A percentile compares a stretch with the other conserved stretches of the same genome.
These are phyloP conservation scores for Agonopterix arenella DNA, from an alignment of 2,888 invertebrate genomes.

Conservation along the genomic window DNA sequence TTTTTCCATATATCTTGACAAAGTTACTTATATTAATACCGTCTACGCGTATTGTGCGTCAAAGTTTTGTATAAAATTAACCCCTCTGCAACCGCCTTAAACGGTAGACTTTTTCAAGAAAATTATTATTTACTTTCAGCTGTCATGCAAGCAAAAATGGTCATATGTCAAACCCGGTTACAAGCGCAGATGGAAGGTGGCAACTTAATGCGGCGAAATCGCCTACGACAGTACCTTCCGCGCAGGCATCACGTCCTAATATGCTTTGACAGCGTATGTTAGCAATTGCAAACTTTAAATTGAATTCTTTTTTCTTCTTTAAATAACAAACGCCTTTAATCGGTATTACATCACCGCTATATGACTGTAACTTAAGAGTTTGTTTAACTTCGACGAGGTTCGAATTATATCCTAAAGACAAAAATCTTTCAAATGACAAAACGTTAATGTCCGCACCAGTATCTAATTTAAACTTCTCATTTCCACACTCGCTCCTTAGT, in stretches of 20 bases:
- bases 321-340: constrained; percentile 9
- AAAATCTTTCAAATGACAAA: background rate
- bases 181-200: no score
- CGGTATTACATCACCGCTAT: constrained; percentile 9
- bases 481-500: background rate
- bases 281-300: constrained; percentile 8
- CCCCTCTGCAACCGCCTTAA: no score
- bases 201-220: no score
- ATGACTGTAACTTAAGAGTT: constrained; percentile 7
- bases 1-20: no score
- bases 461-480: constrained; percentile 5
- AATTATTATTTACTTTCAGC: no score
- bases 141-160: no score
- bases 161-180: no score
- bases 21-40: no score
- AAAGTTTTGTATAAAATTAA: no score
- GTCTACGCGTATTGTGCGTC: no score
- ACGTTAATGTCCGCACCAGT: constrained; percentile 1
- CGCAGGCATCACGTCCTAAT: constrained; percentile 5
- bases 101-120: no score
- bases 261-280: constrained; percentile 3
- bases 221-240: background rate
- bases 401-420: background rate
- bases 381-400: background rate
- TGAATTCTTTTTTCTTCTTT: constrained; percentile 3